These are phyloP conservation scores for Festucalex cinctus DNA, from an alignment of 2,113 vertebrate species.

Conservation along the genomic window DNA sequence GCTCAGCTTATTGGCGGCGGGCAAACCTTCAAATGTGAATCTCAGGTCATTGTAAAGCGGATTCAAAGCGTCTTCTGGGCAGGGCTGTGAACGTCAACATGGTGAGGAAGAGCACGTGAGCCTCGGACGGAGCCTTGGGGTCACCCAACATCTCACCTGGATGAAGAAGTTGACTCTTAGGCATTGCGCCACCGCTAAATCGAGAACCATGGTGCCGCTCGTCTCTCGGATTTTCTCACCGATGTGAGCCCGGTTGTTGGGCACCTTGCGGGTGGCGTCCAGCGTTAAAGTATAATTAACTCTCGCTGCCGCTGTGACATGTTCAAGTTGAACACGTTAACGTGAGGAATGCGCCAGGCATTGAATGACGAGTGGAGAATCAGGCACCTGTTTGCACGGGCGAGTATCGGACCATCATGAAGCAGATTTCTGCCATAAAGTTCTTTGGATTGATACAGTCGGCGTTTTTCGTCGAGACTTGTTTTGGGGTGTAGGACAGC, in stretches of 20 bases:
- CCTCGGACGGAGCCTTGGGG: background rate
- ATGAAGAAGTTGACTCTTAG: background rate
- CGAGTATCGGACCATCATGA: slow-evolving; percentile 45
- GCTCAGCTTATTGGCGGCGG: slow-evolving; percentile 7
- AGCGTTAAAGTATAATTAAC: slow-evolving; percentile 61
- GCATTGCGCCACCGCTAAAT: fast-evolving
- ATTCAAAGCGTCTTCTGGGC: slow-evolving; percentile 67
- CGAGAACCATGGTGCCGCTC: background rate
- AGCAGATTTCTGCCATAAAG: slow-evolving; percentile 48
- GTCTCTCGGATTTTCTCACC: background rate
- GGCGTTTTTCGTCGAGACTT: slow-evolving; percentile 43
- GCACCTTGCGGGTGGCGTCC: slow-evolving; percentile 54
- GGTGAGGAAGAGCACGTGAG: background rate
- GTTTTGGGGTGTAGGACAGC: slow-evolving; percentile 40
- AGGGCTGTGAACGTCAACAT: slow-evolving; percentile 51
- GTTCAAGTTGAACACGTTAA: background rate
- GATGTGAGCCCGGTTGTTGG: slow-evolving; percentile 59
- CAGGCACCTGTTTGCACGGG: slow-evolving; percentile 27
- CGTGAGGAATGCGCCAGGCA: background rate
- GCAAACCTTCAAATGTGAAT: slow-evolving; percentile 59
- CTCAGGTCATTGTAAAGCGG: slow-evolving; percentile 58
- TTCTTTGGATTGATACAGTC: slow-evolving; percentile 26
- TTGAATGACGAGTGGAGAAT: background rate
- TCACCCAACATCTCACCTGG: slow-evolving; percentile 42
- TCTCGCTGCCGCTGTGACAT: slow-evolving; percentile 45